Percentiles rank a stretch among this genome's conserved stretches.
These are phyloP conservation scores for Anabas testudineus DNA, from an alignment of 2,797 vertebrate genomes.

Conservation along the genomic window DNA sequence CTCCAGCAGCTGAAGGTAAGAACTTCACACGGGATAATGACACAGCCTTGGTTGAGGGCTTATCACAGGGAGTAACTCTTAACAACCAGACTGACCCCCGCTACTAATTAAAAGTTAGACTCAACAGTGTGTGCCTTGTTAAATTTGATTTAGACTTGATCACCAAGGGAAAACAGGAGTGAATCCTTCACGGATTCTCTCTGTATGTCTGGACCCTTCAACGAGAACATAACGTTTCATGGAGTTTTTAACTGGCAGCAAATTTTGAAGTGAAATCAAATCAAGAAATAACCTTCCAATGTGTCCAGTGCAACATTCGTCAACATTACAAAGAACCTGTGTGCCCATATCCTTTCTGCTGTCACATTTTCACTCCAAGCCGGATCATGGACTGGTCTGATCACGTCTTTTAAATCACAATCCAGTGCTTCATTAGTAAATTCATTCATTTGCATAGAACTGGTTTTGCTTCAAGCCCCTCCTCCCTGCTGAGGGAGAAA, in stretches of 20 bases:
- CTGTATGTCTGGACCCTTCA: conserved; percentile 7
- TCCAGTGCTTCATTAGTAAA: conserved; percentile 5
- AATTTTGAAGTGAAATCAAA: conserved; percentile 31
- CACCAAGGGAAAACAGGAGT: conserved; percentile 20
- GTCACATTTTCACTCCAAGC: neutral
- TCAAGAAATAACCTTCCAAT: conserved; percentile 6
- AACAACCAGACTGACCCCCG: conserved; percentile 41
- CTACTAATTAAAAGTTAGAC: conserved; percentile 65
- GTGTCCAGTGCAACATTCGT: neutral
- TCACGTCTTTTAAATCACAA: conserved; percentile 7
- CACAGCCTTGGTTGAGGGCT: conserved; percentile 40
- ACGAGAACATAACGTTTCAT: conserved; percentile 23
- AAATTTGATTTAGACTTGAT: conserved; percentile 50
- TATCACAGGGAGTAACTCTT: conserved; percentile 41
- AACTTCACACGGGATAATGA: conserved; percentile 58
- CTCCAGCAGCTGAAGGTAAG: conserved; percentile 36
- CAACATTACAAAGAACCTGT: too few relatives aligned
- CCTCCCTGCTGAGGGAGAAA: neutral
- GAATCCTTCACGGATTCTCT: conserved; percentile 13
- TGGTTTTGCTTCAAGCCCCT: conserved; percentile 23
- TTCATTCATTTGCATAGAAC: conserved; percentile 28
- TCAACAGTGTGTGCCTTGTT: conserved; percentile 55
- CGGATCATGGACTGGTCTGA: neutral
- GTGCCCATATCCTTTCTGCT: neutral
- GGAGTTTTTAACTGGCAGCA: conserved; percentile 29